Evolutionary conservation across 2,888 invertebrate genomes (phyloP).

Genomic region (Calliscelio sp.): DNA sequence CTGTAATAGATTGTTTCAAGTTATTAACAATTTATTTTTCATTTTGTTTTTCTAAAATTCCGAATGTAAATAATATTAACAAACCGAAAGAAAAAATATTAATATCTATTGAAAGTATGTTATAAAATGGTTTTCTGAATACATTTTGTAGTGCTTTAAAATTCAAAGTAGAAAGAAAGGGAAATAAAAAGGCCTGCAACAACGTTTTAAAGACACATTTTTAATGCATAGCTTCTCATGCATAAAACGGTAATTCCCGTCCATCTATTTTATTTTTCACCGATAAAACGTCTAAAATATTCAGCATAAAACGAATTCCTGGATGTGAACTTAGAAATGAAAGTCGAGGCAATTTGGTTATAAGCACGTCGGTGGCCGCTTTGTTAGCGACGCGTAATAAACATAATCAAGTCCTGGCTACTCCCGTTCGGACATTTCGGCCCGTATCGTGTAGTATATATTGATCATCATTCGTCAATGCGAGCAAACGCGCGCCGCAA

Average conservation of each 20-base stretch:
- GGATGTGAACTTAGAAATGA: slow-evolving; percentile 19
- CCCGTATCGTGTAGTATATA: slow-evolving; percentile 30
- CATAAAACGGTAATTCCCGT: slow-evolving; percentile 13
- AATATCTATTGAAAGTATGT: too few species aligned
- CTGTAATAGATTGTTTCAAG: too few species aligned
- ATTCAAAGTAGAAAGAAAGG: background rate
- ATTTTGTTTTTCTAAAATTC: too few species aligned
- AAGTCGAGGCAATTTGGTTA: slow-evolving; percentile 26
- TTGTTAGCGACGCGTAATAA: slow-evolving; percentile 32
- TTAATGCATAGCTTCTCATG: background rate
- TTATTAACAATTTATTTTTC: too few species aligned
- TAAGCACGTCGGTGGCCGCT: slow-evolving; percentile 8
- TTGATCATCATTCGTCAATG: slow-evolving; percentile 58
- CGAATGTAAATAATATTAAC: too few species aligned
- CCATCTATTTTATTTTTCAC: slow-evolving; percentile 37
- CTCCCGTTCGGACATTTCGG: slow-evolving; percentile 40
- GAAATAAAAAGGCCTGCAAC: background rate
- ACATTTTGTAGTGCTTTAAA: too few species aligned
- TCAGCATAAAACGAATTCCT: slow-evolving; percentile 31
- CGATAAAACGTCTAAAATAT: slow-evolving; percentile 45
- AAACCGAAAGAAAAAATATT: too few species aligned
- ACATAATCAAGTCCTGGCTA: slow-evolving; percentile 42
- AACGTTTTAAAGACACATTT: slow-evolving; percentile 9
- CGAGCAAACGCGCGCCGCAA: slow-evolving; percentile 15
- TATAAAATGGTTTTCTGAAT: too few species aligned